These are phyloP conservation scores for Macrotis lagotis DNA, from an alignment of 2,113 vertebrate species.

Conservation along the genomic window DNA sequence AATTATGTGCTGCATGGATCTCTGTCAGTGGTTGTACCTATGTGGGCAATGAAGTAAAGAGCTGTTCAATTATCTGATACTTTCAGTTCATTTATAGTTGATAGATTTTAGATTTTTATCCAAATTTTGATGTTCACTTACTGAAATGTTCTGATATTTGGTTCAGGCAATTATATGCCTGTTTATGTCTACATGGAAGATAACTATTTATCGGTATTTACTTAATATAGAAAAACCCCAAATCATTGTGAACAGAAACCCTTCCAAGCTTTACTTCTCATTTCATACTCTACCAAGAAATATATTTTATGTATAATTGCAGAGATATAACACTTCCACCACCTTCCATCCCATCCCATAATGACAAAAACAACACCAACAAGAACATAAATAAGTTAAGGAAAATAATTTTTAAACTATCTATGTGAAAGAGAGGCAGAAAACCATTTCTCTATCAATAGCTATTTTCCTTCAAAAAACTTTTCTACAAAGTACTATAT, in stretches of 20 bases:
- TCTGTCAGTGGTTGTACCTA: constrained; percentile 33
- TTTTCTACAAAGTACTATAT: neutral
- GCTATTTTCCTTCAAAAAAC: fast-evolving
- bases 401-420: neutral
- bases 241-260: constrained; percentile 20
- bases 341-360: neutral
- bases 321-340: neutral
- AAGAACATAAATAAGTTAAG: neutral
- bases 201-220: constrained; percentile 25
- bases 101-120: constrained; percentile 50
- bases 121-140: constrained; percentile 30
- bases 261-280: neutral
- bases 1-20: constrained; percentile 10
- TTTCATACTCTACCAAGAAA: neutral
- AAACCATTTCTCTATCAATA: neutral
- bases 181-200: neutral
- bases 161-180: neutral
- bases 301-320: neutral
- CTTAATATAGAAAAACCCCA: constrained; percentile 13
- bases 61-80: constrained; percentile 40
- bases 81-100: constrained; percentile 48
- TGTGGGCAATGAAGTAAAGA: constrained; percentile 22
- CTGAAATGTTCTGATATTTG: constrained; percentile 13
- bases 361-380: neutral
- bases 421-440: neutral